phyloP scores from a whole-genome alignment of 2,888 invertebrate genomes.

The Ochropacha duplaris region DNA sequence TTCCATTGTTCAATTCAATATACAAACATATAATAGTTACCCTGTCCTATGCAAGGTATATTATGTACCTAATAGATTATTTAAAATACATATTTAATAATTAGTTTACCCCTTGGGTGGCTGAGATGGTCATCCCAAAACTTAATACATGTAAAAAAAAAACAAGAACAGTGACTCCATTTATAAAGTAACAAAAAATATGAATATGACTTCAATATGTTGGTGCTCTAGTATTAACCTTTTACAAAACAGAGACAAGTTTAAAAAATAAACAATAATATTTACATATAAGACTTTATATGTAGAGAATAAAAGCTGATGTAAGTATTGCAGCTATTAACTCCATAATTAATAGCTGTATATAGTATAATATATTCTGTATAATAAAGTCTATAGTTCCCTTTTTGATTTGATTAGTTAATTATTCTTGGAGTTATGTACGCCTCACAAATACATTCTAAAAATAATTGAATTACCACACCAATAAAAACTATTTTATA shows the following conservation, averaged over 20 bases:
- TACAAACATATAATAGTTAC: too few species aligned
- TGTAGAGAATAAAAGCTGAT: neutral
- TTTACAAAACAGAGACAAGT: neutral
- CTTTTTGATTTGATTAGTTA: neutral
- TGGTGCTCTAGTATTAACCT: neutral
- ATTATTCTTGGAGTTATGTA: neutral
- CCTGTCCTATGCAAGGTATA: neutral
- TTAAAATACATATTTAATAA: neutral
- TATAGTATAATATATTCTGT: too few species aligned
- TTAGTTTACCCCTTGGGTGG: too few species aligned
- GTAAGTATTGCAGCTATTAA: neutral
- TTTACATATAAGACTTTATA: neutral
- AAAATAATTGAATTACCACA: neutral
- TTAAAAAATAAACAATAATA: neutral
- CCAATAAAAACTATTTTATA: neutral
- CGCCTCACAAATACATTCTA: neutral
- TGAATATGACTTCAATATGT: conserved; percentile 9
- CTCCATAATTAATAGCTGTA: too few species aligned
- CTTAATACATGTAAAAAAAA: too few species aligned
- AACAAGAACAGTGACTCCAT: too few species aligned
- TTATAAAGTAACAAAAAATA: neutral
- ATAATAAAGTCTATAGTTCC: too few species aligned
- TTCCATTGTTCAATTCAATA: conserved; percentile 47
- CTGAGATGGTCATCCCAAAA: too few species aligned
- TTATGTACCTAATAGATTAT: neutral